These are phyloP conservation scores for Drosophila leonis DNA, from an alignment of 2,888 invertebrate genomes.

Conservation along the genomic window DNA sequence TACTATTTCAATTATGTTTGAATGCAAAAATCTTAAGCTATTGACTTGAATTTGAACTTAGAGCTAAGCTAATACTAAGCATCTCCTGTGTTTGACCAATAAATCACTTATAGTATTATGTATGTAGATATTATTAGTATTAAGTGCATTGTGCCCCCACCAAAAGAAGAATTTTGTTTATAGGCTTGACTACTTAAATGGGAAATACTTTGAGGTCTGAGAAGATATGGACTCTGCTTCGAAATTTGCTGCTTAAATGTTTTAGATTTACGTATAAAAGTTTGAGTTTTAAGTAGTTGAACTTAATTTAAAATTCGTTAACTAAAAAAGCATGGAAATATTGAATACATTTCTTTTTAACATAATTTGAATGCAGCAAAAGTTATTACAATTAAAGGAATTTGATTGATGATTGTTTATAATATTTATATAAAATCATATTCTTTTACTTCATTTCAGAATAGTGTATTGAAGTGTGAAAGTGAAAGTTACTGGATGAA, in stretches of 20 bases:
- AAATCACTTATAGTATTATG: conserved; percentile 17
- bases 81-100: conserved; percentile 63
- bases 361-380: too few relatives aligned
- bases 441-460: neutral
- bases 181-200: neutral
- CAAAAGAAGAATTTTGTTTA: conserved; percentile 23
- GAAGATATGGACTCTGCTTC: too few relatives aligned
- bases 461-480: neutral
- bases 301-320: too few relatives aligned
- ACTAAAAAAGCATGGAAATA: too few relatives aligned
- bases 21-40: conserved; percentile 51
- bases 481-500: neutral
- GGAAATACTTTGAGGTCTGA: too few relatives aligned
- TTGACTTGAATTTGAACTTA: conserved; percentile 56
- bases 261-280: too few relatives aligned
- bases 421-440: neutral
- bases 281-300: too few relatives aligned
- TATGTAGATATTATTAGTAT: conserved; percentile 16
- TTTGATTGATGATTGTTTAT: neutral
- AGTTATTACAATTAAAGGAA: neutral
- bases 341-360: too few relatives aligned
- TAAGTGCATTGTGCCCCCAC: conserved; percentile 35
- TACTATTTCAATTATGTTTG: conserved; percentile 18
- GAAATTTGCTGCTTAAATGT: too few relatives aligned
- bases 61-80: conserved; percentile 51